A percentile compares a stretch with the other conserved stretches of the same genome.
Evolutionary conservation across 2,888 invertebrate genomes (phyloP).

Genomic region (Aquatica leii): DNA sequence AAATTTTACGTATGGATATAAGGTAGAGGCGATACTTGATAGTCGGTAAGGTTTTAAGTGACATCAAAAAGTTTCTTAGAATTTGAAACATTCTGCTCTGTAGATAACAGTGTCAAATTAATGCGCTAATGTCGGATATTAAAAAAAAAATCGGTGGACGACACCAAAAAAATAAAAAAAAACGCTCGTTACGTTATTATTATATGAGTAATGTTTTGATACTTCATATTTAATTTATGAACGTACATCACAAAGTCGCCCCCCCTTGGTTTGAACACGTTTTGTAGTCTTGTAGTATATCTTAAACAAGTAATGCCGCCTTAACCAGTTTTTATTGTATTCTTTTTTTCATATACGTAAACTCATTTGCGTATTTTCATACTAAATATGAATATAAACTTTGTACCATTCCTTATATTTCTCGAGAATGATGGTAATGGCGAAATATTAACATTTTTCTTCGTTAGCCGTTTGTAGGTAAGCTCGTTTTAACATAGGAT

Average conservation of each 20-base stretch:
- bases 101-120: constrained; percentile 28
- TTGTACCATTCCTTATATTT: constrained; percentile 14
- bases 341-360: constrained; percentile 6
- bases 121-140: constrained; percentile 23
- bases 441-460: constrained; percentile 6
- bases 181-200: constrained; percentile 19
- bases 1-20: constrained; percentile 6
- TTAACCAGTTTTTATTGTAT: constrained; percentile 22
- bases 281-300: constrained; percentile 16
- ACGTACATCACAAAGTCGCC: constrained; percentile 23
- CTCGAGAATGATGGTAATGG: constrained; percentile 7
- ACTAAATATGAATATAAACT: constrained; percentile 19
- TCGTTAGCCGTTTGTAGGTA: not conserved
- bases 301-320: constrained; percentile 12
- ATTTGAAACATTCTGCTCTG: constrained; percentile 22
- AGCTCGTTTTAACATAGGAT: not conserved
- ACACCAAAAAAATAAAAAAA: constrained; percentile 12
- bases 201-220: constrained; percentile 24
- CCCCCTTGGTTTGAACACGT: constrained; percentile 28
- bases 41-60: constrained; percentile 11
- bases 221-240: constrained; percentile 10
- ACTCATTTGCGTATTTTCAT: constrained; percentile 24
- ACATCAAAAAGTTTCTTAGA: constrained; percentile 16
- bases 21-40: not conserved
- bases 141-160: constrained; percentile 13